phyloP scores from a whole-genome alignment of 2,113 vertebrate genomes.

The Hemibagrus wyckioides region DNA sequence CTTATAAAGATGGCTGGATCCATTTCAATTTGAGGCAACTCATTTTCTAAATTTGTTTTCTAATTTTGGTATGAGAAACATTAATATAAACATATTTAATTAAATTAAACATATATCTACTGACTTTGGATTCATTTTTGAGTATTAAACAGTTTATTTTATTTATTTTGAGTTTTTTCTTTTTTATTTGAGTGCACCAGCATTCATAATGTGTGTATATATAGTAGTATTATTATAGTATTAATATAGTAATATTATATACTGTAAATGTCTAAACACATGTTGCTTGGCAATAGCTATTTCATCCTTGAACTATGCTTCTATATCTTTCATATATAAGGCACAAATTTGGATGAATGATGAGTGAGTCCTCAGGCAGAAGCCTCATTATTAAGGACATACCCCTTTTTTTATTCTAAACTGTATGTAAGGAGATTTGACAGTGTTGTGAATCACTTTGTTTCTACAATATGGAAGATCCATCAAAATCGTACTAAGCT shows the following conservation, averaged over 20 bases:
- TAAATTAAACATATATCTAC: not conserved
- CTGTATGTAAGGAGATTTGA: not conserved
- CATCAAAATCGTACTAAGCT: constrained; percentile 19
- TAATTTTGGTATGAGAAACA: not conserved
- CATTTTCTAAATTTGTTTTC: not conserved
- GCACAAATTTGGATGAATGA: not conserved
- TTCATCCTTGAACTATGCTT: not conserved
- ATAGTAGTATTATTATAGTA: no score
- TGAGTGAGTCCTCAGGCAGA: not conserved
- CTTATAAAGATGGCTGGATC: not conserved
- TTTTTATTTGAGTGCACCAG: not conserved
- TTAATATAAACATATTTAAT: not conserved
- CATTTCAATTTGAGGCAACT: not conserved
- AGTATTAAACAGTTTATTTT: not conserved
- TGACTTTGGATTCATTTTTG: not conserved
- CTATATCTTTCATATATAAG: not conserved
- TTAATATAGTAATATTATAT: not conserved
- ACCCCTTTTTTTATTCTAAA: not conserved
- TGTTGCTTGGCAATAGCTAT: not conserved
- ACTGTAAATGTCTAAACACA: not conserved
- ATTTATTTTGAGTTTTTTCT: not conserved
- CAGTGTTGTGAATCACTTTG: not conserved
- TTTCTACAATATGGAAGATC: constrained; percentile 3
- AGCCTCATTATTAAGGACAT: not conserved
- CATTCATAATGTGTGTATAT: not conserved